Evolutionary conservation across 2,797 vertebrate species (phyloP), one percentile per base, ranked within the genome.

Genomic region (Aphelocoma californica): DNA sequence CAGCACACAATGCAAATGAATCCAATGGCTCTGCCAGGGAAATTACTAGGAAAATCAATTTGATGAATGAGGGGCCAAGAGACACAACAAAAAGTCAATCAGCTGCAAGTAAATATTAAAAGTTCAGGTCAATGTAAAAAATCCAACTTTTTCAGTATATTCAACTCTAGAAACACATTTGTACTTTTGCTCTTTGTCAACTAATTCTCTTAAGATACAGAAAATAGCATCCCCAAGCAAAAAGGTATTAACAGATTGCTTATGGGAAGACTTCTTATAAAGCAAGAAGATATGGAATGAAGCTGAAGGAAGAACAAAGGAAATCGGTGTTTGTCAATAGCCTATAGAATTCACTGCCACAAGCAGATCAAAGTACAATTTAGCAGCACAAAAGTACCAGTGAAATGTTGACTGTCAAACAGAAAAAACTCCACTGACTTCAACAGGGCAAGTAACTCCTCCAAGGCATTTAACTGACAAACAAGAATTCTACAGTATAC

Each of bases 221-320:
- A 69, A 92, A 87, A 77, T 1, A 60, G 24, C 48, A 86, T 61
- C 36, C 40, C 60, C 57, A 75, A 51, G 44, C 32, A 87, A 70
- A 72, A 70, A 79, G n/a, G 23, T 28, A 64, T 54, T 69, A 77
- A 66, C 36, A 74, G 38, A 36, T 50, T 62, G 26, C 45, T 79
- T 62, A 45, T 8, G 31, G 44, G 54, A 48, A 70, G 36, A 45
- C 14, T 86, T 62, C 31, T 60, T 86, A 26, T 10, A 56, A 88
- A 85, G 57, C 57, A 89, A 66, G 19, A 65, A 83, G 36, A 60
- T 64, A 47, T 12, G 31, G 56, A 66, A 80, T 57, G 42, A 82
- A 92, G 54, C 29, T 77, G 38, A 82, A 83, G 44, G 67, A 64
- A 73, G 71, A 96, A 82, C 48, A 92, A 93, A 94, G 84, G 45